phyloP scores from a whole-genome alignment of 2,113 vertebrate genomes.

The Calidris pugnax region DNA sequence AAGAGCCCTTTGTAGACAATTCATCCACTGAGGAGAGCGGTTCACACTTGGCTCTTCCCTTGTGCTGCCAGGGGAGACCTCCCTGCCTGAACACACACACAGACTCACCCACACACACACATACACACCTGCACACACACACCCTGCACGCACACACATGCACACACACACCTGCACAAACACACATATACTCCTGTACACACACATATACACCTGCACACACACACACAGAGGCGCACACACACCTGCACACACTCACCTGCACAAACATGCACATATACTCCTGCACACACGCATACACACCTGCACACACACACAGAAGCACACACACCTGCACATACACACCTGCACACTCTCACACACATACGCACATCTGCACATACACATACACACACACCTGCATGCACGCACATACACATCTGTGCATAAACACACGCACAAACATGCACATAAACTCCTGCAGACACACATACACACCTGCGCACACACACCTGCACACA shows the following conservation, averaged over 20 bases:
- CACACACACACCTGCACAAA: background rate
- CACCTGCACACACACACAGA: too few relatives aligned
- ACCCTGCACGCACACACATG: background rate
- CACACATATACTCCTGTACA: too few relatives aligned
- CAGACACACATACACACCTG: background rate
- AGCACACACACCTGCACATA: too few relatives aligned
- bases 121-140: background rate
- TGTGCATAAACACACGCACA: too few relatives aligned
- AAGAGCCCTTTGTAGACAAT: background rate
- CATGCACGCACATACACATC: background rate
- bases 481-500: too few relatives aligned
- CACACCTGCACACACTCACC: too few relatives aligned
- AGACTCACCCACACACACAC: background rate
- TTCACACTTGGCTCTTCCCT: background rate
- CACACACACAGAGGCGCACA: too few relatives aligned
- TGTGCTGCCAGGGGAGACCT: background rate
- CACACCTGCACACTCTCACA: too few relatives aligned
- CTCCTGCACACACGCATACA: background rate
- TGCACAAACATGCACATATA: too few relatives aligned
- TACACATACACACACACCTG: background rate
- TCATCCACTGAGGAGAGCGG: background rate
- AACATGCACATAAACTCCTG: too few relatives aligned
- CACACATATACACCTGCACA: background rate
- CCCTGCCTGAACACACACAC: background rate
- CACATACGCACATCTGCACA: background rate